Evolutionary conservation across 2,113 vertebrate species (phyloP).

Genomic region (Siniperca chuatsi): DNA sequence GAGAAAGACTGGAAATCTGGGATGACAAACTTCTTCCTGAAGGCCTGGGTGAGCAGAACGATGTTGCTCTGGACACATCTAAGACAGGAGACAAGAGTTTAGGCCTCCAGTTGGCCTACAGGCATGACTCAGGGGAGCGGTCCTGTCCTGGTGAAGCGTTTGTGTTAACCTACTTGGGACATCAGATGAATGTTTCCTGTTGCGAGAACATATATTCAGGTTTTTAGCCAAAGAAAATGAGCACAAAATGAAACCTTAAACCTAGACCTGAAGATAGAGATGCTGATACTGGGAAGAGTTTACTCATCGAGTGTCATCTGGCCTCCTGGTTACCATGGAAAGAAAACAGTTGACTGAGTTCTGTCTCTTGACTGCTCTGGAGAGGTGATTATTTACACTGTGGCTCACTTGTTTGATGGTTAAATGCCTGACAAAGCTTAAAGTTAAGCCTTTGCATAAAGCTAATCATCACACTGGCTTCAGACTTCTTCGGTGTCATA

Average conservation of each 20-base stretch:
- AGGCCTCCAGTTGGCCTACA: background rate
- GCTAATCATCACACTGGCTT: background rate
- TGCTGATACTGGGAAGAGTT: too few species aligned
- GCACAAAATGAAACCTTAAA: background rate
- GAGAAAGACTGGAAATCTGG: slow-evolving; percentile 97
- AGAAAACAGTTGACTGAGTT: too few species aligned
- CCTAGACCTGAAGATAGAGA: too few species aligned
- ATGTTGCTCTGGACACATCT: slow-evolving; percentile 99
- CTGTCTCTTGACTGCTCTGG: background rate
- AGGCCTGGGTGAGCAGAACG: slow-evolving; percentile 97
- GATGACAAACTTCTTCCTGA: slow-evolving; percentile 99
- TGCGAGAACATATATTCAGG: too few species aligned
- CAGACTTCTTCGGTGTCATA: background rate
- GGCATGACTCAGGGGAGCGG: background rate
- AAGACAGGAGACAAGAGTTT: slow-evolving; percentile 34
- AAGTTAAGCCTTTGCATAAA: background rate
- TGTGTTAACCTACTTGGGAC: too few species aligned
- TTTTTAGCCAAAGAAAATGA: background rate
- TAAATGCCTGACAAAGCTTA: background rate
- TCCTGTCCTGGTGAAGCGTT: background rate
- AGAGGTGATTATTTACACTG: background rate
- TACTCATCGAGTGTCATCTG: too few species aligned
- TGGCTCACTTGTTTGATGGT: background rate
- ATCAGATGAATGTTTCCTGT: background rate
- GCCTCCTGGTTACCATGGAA: too few species aligned